Evolutionary conservation across 2,113 vertebrate species (phyloP).

Genomic region (Tetrax tetrax): DNA sequence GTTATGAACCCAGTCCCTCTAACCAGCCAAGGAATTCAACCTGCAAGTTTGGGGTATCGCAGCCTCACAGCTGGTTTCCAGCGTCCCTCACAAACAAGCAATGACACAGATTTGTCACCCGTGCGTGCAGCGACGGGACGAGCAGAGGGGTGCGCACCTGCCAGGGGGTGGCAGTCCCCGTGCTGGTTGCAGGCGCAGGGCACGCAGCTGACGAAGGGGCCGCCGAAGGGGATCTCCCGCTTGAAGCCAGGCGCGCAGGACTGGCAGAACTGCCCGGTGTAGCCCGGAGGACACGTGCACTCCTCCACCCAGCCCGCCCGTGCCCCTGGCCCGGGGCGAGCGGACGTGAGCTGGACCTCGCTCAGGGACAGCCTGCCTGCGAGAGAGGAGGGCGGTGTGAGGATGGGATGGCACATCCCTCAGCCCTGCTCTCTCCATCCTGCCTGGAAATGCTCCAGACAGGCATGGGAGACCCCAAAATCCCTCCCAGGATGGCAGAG

Average conservation of each 20-base stretch:
- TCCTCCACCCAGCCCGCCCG: slow-evolving; percentile 86
- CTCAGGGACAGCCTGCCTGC: slow-evolving; percentile 81
- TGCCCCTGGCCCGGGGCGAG: slow-evolving; percentile 9
- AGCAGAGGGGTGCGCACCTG: slow-evolving; percentile 69
- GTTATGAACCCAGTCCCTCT: neutral
- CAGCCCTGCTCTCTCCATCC: neutral
- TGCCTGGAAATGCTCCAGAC: neutral
- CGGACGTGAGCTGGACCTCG: slow-evolving; percentile 77
- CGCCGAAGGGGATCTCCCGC: slow-evolving; percentile 69
- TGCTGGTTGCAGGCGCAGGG: slow-evolving; percentile 90
- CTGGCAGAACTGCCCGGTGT: slow-evolving; percentile 87
- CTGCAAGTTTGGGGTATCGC: neutral
- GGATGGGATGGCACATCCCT: neutral
- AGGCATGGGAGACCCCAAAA: neutral
- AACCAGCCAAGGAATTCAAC: neutral
- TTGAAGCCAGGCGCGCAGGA: slow-evolving; percentile 84
- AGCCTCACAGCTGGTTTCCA: neutral
- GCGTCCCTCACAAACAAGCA: neutral
- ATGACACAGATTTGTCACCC: neutral
- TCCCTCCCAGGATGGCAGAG: no score
- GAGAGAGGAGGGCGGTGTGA: neutral
- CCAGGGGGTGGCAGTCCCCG: slow-evolving; percentile 84
- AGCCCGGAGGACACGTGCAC: slow-evolving; percentile 85
- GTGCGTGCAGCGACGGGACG: rapidly evolving
- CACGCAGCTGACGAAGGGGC: slow-evolving; percentile 79